A percentile compares a stretch with the other conserved stretches of the same genome.
These are phyloP conservation scores for Falco columbarius DNA, from an alignment of 2,797 vertebrate genomes.

Conservation along the genomic window DNA sequence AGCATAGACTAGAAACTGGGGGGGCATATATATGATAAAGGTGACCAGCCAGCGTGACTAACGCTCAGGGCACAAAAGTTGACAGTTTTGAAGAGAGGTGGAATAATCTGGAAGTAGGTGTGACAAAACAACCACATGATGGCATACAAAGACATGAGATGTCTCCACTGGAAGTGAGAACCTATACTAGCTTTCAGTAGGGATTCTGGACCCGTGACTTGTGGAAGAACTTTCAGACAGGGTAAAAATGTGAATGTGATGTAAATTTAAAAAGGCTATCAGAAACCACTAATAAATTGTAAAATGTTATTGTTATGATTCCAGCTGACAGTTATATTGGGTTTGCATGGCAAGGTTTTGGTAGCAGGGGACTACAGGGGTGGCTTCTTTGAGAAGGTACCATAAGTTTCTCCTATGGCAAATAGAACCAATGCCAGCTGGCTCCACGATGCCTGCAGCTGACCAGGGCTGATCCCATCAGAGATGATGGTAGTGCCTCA, in stretches of 20 bases:
- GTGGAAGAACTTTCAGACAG: neutral
- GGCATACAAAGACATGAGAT: neutral
- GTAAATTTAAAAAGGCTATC: neutral
- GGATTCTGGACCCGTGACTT: neutral
- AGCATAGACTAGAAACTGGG: neutral
- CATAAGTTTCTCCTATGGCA: neutral
- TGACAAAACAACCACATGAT: neutral
- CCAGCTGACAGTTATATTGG: neutral
- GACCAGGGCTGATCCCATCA: neutral
- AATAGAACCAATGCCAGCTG: neutral
- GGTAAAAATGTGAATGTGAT: neutral
- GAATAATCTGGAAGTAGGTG: neutral
- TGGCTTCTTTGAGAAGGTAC: neutral
- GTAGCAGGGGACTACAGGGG: neutral
- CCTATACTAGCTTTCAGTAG: neutral
- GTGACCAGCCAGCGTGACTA: neutral
- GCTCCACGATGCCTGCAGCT: rapidly evolving
- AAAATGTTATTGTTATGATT: neutral
- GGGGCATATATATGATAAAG: neutral
- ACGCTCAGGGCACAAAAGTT: neutral
- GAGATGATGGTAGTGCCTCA: rapidly evolving
- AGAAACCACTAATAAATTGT: neutral
- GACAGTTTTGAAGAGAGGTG: neutral
- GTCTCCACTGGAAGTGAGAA: neutral
- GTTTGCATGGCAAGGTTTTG: neutral